Conservation (phyloP, 2,797 vertebrate species). For the Pangasius sanitwongsei region DNA sequence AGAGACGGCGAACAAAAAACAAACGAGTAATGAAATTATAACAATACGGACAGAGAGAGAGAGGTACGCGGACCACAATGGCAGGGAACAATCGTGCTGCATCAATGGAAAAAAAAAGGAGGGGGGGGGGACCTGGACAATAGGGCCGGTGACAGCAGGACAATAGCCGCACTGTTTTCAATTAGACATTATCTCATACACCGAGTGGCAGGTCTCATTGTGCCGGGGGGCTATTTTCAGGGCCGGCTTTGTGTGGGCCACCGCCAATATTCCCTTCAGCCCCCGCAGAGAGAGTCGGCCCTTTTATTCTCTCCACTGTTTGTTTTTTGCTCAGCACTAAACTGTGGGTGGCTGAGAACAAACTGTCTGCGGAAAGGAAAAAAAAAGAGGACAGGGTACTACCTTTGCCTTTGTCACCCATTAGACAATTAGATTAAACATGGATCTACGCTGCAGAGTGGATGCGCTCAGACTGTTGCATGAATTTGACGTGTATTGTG, state of each 20-base stretch:
- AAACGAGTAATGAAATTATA: constrained; percentile 97
- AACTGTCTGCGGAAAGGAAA: constrained; percentile 41
- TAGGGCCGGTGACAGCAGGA: constrained; percentile 97
- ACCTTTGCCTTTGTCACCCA: constrained; percentile 46
- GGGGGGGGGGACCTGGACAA: constrained; percentile 82
- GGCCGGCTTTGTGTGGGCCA: constrained; percentile 92
- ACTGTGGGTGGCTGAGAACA: constrained; percentile 59
- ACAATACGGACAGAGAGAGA: constrained; percentile 82
- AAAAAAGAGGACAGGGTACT: constrained; percentile 31
- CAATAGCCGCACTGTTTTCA: constrained; percentile 97
- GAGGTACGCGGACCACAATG: constrained; percentile 83
- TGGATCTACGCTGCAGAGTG: constrained; percentile 10
- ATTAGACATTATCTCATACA: constrained; percentile 99
- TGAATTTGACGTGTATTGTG: constrained; percentile 7
- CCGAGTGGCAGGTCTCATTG: constrained; percentile 96
- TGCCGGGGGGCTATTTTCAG: constrained; percentile 96
- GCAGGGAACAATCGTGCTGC: constrained; percentile 94
- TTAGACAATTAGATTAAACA: constrained; percentile 34
- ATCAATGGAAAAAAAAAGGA: constrained; percentile 89
- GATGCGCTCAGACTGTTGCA: neutral
- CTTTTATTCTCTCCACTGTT: constrained; percentile 61
- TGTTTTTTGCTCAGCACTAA: constrained; percentile 54
- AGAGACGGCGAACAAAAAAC: constrained; percentile 88
- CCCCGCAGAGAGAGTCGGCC: constrained; percentile 73
- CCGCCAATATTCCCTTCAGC: constrained; percentile 87